Evolutionary conservation across 2,888 invertebrate species (phyloP).

Genomic region (Girardia tigrina): DNA sequence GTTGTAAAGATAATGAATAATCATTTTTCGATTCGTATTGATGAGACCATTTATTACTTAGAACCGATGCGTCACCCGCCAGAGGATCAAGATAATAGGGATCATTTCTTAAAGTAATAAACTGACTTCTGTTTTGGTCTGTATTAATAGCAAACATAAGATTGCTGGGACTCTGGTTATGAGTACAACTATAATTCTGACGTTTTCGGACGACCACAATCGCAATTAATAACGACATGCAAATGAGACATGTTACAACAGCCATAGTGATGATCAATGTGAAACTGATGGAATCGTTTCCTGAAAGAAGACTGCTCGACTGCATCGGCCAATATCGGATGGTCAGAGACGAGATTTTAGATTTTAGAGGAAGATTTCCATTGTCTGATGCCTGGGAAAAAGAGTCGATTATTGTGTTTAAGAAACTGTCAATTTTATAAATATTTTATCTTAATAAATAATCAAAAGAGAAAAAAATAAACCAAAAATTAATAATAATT

Average conservation of each 20-base stretch:
- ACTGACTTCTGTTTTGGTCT: neutral
- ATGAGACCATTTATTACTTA: conserved; percentile 10
- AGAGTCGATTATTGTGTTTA: neutral
- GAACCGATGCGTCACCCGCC: conserved; percentile 1
- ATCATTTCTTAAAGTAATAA: neutral
- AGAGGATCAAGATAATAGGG: neutral
- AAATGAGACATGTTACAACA: conserved; percentile 28
- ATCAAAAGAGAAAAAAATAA: too few relatives aligned
- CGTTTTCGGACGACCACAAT: conserved; percentile 30
- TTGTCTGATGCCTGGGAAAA: conserved; percentile 10
- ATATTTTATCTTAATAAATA: too few relatives aligned
- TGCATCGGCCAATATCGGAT: neutral
- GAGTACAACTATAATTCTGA: neutral
- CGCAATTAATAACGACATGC: conserved; percentile 27
- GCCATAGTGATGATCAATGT: conserved; percentile 32
- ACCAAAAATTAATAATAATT: too few relatives aligned
- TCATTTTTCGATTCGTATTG: conserved; percentile 8
- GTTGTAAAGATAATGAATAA: conserved; percentile 9
- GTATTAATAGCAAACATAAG: neutral
- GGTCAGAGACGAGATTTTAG: neutral
- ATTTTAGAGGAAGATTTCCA: neutral
- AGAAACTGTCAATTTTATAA: too few relatives aligned
- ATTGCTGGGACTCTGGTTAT: neutral
- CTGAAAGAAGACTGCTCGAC: neutral
- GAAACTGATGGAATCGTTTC: conserved; percentile 26